A percentile compares a stretch with the other conserved stretches of the same genome.
Conservation (phyloP, 2,888 invertebrate species). For the Pyrocoelia pectoralis region DNA sequence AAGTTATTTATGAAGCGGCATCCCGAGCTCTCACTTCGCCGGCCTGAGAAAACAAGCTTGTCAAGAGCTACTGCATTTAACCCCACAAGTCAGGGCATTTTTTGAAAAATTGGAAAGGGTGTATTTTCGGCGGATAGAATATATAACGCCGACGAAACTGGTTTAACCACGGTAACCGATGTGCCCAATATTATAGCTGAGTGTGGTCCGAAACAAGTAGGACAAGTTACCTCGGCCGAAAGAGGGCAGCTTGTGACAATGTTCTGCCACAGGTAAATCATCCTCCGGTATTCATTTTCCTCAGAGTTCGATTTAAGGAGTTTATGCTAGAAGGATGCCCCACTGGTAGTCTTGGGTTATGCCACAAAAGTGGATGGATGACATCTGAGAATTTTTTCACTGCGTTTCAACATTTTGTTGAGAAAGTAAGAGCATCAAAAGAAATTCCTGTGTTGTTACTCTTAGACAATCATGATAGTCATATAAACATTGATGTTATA, state of each 20-base stretch:
- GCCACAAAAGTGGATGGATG: conserved; percentile 47
- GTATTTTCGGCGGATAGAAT: conserved; percentile 18
- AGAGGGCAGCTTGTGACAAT: conserved; percentile 23
- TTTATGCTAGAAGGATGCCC: conserved; percentile 30
- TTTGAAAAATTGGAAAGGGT: conserved; percentile 14
- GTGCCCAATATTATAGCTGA: conserved; percentile 16
- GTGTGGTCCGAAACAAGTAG: conserved; percentile 17
- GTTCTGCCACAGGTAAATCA: too few relatives aligned
- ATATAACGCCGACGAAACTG: conserved; percentile 26
- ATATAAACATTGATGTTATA: conserved; percentile 40
- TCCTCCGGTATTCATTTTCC: conserved; percentile 34
- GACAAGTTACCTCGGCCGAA: conserved; percentile 17
- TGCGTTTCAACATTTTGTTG: conserved; percentile 44
- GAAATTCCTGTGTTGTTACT: conserved; percentile 46
- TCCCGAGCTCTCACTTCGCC: neutral
- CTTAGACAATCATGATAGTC: conserved; percentile 48
- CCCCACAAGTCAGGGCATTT: conserved; percentile 12
- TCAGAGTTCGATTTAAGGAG: conserved; percentile 23
- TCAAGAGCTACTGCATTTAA: conserved; percentile 20
- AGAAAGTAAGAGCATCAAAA: conserved; percentile 43
- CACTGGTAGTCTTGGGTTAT: conserved; percentile 27
- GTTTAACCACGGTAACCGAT: conserved; percentile 14
- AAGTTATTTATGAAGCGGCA: conserved; percentile 4
- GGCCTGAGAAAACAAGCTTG: conserved; percentile 22
- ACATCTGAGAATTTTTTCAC: conserved; percentile 45